Base-by-base conservation (phyloP, 2,797 vertebrate species). In the Eurystomus glaucurus region DNA sequence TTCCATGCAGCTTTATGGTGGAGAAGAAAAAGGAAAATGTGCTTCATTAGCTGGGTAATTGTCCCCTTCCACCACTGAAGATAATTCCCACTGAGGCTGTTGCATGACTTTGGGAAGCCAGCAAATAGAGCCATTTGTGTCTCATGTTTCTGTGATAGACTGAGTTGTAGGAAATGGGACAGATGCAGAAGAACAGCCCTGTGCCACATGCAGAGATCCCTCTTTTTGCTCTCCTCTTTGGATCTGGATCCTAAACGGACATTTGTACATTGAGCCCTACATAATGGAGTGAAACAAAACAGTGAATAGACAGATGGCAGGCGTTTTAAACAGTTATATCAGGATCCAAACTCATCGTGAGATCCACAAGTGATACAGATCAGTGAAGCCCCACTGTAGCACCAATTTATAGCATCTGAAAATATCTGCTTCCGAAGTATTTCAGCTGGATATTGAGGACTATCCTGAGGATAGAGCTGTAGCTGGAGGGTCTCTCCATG, bases 31-130 rank as follows among this genome's bases (percentile, higher is more conserved):
- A 76, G 52, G 74, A 94, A 95, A 96, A 58, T 94, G 94, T 93
- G 93, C 85, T 96, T 96, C 96, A 93, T 98, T 97, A 97, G 89
- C 88, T 92, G 87, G 48, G 90, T 95, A 98, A 98, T 98, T 98
- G 96, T 88, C 94, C 92, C 83, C 74, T 98, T 97, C 65, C 72
- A 75, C 94, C 61, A 50, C 89, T 90, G 79, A 88, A 86, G 86
- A 64, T 85, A 92, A 97, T 96, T 97, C 75, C 84, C 68, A 60
- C 46, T 6, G 78, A 97, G 96, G 92, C 89, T 83, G 91, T 95
- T 95, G 85, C 91, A 57, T 94, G 95, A 35, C 76, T 90, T 91
- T 95, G 93, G 92, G 92, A 94, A 94, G 74, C 65, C 78, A 86
- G 94, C 78, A 92, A 95, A 91, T 66, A 85, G 68, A 92, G 60